Evolutionary conservation across 2,797 vertebrate genomes (phyloP), one percentile per base, ranked within the genome.

Genomic region (Erpetoichthys calabaricus): DNA sequence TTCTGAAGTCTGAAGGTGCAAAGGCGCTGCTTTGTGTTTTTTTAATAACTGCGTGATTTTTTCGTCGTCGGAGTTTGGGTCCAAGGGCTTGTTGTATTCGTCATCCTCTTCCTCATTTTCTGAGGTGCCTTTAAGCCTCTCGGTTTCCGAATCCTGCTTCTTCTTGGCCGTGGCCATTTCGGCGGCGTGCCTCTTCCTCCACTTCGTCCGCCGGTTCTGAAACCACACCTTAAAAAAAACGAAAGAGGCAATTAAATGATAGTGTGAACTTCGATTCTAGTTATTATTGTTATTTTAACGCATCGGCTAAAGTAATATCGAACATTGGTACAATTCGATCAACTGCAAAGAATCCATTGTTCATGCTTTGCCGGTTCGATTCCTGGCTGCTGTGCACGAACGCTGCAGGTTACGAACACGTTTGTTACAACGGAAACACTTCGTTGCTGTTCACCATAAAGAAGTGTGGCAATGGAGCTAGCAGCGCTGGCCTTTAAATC

Each of bases 101-200:
- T 97, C 94, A 61, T 98, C 93, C 25, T 97, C 93, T 4, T 94
- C 90, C 65, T 97, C 94, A 62, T 89, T 89, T 62, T 97, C 94
- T 60, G 94, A 95, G 1, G 85, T 72, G 0, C 89, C 90, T 65
- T 97, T 96, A 67, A 97, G 86, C 56, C 91, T 60, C 75, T 96
- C 93, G 0, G 93, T 93, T 76, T 92, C 90, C 2, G 88, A 92
- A 82, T 97, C 94, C 77, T 96, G 94, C 69, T 94, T 95, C 79
- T 98, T 97, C 75, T 98, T 97, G 3, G 94, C 94, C 0, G 94
- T 87, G 8, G 94, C 94, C 94, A 97, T 98, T 71, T 98, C 94
- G 5, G 94, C 94, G 3, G 94, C 94, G 61, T 98, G 94, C 55
- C 93, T 91, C 72, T 97, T 97, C 72, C 93, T 73, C 94, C 93